A percentile compares a stretch with the other conserved stretches of the same genome.
Conservation (phyloP, 1,140 invertebrate species). For the Neodiprion lecontei region DNA sequence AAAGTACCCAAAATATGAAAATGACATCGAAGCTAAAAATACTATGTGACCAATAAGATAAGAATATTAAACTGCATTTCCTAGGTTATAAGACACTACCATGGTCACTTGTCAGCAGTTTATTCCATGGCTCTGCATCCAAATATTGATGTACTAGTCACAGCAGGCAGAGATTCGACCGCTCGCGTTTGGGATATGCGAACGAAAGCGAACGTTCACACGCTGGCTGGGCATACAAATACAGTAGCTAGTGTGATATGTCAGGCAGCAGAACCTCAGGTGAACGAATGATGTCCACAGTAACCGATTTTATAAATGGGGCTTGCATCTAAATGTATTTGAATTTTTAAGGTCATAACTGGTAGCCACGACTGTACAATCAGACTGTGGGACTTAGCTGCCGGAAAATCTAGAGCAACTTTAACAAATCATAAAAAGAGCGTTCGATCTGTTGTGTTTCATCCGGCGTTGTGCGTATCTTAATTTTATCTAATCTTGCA, state of each 20-base stretch:
- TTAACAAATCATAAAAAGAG: constrained; percentile 99
- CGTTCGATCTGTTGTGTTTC: constrained; percentile 88
- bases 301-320: constrained; percentile 10
- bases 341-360: constrained; percentile 69
- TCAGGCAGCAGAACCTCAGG: constrained; percentile 93
- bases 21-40: neutral
- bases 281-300: constrained; percentile 42
- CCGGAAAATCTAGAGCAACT: constrained; percentile 93
- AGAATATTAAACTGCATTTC: constrained; percentile 24
- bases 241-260: constrained; percentile 94
- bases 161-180: constrained; percentile 94
- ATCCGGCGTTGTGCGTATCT: constrained; percentile 80
- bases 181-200: constrained; percentile 99
- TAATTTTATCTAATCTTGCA: constrained; percentile 8
- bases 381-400: constrained; percentile 95
- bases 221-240: constrained; percentile 95
- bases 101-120: constrained; percentile 97
- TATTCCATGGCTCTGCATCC: constrained; percentile 96
- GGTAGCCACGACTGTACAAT: constrained; percentile 88
- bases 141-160: constrained; percentile 92
- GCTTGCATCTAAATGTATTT: constrained; percentile 13
- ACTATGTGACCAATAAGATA: constrained; percentile 7
- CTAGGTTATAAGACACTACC: constrained; percentile 95
- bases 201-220: constrained; percentile 98
- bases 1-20: neutral